Evolutionary conservation across 1,140 invertebrate species (phyloP), one percentile per base, ranked within the genome.

Genomic region (Trichogramma pretiosum): DNA sequence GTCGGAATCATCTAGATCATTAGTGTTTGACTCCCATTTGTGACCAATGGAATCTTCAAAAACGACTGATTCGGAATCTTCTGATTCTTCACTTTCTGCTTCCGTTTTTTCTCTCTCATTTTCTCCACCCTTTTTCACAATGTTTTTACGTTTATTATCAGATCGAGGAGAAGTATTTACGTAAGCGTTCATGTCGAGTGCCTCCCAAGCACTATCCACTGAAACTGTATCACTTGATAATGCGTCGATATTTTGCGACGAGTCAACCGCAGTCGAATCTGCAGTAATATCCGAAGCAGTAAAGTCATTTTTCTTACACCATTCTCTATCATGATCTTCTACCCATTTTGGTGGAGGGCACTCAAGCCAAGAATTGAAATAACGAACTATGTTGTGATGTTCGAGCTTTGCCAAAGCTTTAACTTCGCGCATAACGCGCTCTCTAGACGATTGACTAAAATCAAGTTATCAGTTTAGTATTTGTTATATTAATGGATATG

Each of bases 341-440:
- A 92, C 83, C 90, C 91, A 96, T 1, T 81, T 84, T 9, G 74
- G 64, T 5, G 94, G 93, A 19, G 93, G 93, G 39, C 80, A 80
- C 70, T 98, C 93, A 0, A 92, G 65, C 94, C 93, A 98, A 0
- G 91, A 83, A 73, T 93, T 85, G 64, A 92, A 96, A 65, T 94
- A 97, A 11, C 94, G 74, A 10, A 98, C 93, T 56, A 98, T 97
- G 63, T 95, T 86, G 28, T 82, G 79, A 74, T 98, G 94, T 52
- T 98, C 93, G 37, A 98, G 73, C 65, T 89, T 92, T 5, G 95
- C 94, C 11, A 98, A 68, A 0, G 93, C 92, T 59, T 87, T 85
- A 0, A 97, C 94, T 74, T 98, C 95, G 26, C 95, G 76, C 72
- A 95, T 79, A 0, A 98, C 92, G 26, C 85, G 80, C 34, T 93